Conservation (phyloP, 2,797 vertebrate genomes). For the Podarcis lilfordi region DNA sequence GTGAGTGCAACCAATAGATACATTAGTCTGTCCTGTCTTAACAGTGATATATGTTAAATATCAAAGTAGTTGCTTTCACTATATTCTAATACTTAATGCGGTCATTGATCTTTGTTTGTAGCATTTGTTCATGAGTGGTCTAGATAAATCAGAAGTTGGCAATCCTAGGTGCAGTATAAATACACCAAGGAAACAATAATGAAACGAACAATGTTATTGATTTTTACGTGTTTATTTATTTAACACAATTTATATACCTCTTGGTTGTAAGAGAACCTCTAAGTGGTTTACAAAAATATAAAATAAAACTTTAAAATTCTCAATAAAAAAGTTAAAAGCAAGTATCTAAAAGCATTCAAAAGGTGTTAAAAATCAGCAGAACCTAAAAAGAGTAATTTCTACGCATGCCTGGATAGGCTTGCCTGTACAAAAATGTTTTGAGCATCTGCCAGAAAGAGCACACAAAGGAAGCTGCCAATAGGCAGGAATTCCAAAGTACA, state of each 20-base stretch:
- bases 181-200: not conserved
- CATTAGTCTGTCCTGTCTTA: not conserved
- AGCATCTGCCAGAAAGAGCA: too few relatives aligned
- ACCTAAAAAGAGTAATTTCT: too few relatives aligned
- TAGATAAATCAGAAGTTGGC: not conserved
- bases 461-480: too few relatives aligned
- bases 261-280: too few relatives aligned
- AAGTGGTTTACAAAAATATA: too few relatives aligned
- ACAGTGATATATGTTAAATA: not conserved
- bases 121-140: not conserved
- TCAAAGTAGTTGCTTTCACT: not conserved
- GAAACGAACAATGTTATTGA: not conserved
- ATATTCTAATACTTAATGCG: not conserved
- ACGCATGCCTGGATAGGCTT: too few relatives aligned
- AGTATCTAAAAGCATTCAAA: too few relatives aligned
- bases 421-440: too few relatives aligned
- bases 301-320: too few relatives aligned
- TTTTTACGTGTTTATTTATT: not conserved
- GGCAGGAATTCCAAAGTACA: too few relatives aligned
- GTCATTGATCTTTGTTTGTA: not conserved
- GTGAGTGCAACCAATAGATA: not conserved
- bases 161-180: not conserved
- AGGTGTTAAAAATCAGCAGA: too few relatives aligned
- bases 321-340: too few relatives aligned
- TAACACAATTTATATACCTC: not conserved